A percentile compares a stretch with the other conserved stretches of the same genome.
Conservation (phyloP, 2,888 invertebrate species). For the Hyles lineata region DNA sequence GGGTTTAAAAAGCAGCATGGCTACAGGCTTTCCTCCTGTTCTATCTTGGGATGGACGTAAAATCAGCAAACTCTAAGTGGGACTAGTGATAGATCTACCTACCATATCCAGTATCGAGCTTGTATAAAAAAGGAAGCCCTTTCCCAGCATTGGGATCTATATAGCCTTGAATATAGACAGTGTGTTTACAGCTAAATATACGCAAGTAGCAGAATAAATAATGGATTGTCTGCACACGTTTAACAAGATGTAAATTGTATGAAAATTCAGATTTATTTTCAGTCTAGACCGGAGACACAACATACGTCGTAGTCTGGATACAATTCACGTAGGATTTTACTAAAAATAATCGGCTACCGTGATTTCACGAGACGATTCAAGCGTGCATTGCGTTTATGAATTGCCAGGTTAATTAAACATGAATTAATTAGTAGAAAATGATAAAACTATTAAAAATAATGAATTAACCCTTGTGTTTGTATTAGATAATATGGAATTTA, state of each 20-base stretch:
- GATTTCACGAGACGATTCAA: conserved; percentile 1
- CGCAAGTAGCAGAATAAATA: conserved; percentile 12
- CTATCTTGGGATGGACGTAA: too few relatives aligned
- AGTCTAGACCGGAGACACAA: conserved; percentile 20
- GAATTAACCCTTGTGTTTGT: too few relatives aligned
- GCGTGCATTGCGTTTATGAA: neutral
- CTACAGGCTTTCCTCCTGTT: too few relatives aligned
- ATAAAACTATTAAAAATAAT: neutral
- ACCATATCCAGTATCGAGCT: too few relatives aligned
- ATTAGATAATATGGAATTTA: too few relatives aligned
- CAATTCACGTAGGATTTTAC: conserved; percentile 54
- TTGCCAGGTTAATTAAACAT: neutral
- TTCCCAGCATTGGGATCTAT: too few relatives aligned
- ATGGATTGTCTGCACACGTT: neutral
- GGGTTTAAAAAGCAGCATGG: too few relatives aligned
- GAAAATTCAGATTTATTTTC: conserved; percentile 13
- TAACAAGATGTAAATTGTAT: neutral
- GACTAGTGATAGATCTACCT: too few relatives aligned
- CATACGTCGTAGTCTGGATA: neutral
- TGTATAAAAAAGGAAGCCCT: too few relatives aligned
- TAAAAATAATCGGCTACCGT: conserved; percentile 52
- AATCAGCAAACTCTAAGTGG: too few relatives aligned
- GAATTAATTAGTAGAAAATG: neutral
- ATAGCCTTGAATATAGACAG: too few relatives aligned
- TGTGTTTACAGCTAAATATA: neutral